These are phyloP conservation scores for Anisognathus igniventris DNA, from an alignment of 2,797 vertebrate genomes.

Conservation along the genomic window DNA sequence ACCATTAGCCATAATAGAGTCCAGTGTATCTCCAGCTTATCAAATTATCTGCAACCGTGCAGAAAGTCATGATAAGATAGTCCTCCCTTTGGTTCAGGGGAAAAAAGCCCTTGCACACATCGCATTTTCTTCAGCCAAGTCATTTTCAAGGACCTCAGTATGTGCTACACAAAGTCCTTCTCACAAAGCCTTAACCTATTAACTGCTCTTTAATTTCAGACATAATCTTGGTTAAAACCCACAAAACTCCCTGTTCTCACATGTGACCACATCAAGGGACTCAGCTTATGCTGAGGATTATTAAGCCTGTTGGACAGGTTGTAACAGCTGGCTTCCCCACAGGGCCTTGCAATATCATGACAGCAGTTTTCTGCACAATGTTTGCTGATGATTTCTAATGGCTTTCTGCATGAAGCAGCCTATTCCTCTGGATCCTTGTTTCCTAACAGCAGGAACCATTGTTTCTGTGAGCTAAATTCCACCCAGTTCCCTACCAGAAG, in stretches of 20 bases:
- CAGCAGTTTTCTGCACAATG: not conserved
- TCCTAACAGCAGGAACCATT: not conserved
- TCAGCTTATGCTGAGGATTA: not conserved
- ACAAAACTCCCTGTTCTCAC: not conserved
- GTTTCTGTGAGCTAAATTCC: not conserved
- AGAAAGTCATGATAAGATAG: not conserved
- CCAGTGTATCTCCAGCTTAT: not conserved
- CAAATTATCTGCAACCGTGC: not conserved
- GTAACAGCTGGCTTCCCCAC: not conserved
- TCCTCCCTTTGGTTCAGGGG: not conserved
- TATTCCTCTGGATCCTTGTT: not conserved
- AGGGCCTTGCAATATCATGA: not conserved
- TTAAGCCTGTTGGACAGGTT: conserved; percentile 22
- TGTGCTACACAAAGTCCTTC: not conserved
- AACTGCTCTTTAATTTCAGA: conserved; percentile 29
- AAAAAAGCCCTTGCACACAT: not conserved
- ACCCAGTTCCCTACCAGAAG: not conserved
- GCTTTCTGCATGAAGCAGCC: not conserved
- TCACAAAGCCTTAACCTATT: not conserved
- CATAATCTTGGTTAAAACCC: conserved; percentile 6
- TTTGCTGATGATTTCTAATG: not conserved
- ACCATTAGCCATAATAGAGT: conserved; percentile 49
- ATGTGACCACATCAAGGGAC: conserved; percentile 42
- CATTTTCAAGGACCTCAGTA: conserved; percentile 11
- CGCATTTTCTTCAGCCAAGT: not conserved